Percentiles rank a stretch among this genome's conserved stretches.
Evolutionary conservation across 2,113 vertebrate species (phyloP).

Genomic region (Sciurus niger): DNA sequence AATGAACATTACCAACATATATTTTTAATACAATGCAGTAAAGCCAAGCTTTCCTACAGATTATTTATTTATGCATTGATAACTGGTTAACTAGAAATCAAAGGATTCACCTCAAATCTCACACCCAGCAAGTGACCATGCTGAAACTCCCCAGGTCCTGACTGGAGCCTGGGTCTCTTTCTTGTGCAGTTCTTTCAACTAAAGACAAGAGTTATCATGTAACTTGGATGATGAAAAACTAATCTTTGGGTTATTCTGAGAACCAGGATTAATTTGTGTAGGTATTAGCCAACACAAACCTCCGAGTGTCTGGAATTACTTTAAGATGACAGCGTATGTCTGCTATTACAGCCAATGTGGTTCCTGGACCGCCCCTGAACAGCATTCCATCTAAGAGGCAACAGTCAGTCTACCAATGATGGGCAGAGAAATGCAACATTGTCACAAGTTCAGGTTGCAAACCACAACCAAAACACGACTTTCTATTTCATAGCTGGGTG

Average conservation of each 20-base stretch:
- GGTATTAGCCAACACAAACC: neutral
- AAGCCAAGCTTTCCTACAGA: neutral
- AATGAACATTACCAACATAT: neutral
- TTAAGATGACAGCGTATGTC: neutral
- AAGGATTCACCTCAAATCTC: neutral
- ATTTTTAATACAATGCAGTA: neutral
- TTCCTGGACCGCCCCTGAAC: too few relatives aligned
- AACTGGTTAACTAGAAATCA: neutral
- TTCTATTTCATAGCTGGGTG: neutral
- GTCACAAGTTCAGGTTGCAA: neutral
- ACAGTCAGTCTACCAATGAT: neutral
- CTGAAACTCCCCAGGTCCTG: rapidly evolving
- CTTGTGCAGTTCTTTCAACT: neutral
- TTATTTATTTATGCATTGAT: neutral
- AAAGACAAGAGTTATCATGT: neutral
- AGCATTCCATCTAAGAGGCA: neutral
- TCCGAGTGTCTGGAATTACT: rapidly evolving
- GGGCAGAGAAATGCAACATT: neutral
- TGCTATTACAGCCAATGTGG: neutral
- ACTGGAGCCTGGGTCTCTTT: too few relatives aligned
- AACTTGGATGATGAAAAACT: neutral
- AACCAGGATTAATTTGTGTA: too few relatives aligned
- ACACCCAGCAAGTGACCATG: neutral
- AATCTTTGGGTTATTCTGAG: neutral
- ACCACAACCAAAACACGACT: neutral